phyloP scores from a whole-genome alignment of 2,797 vertebrate genomes.

The Rhabdophis nuchalis region DNA sequence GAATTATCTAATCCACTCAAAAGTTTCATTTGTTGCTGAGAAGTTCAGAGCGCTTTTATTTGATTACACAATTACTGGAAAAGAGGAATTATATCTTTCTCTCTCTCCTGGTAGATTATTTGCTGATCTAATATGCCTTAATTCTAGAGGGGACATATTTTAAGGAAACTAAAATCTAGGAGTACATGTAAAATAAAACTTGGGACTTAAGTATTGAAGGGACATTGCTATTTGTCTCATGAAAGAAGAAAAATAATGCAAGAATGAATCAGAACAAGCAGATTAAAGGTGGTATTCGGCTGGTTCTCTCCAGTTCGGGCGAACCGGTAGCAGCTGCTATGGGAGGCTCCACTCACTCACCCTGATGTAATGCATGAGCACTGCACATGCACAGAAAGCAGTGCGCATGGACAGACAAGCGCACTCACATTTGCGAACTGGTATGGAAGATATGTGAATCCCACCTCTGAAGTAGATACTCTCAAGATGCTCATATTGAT shows the following conservation, averaged over 20 bases:
- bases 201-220: neutral
- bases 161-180: neutral
- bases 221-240: neutral
- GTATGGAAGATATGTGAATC: no score
- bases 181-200: neutral
- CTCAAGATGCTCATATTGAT: neutral
- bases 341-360: no score
- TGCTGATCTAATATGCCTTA: neutral
- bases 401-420: no score
- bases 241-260: neutral
- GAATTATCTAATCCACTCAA: slow-evolving; percentile 23
- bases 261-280: neutral
- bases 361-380: no score
- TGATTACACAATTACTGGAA: slow-evolving; percentile 5
- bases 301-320: no score
- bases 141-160: neutral
- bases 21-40: slow-evolving; percentile 10
- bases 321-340: no score
- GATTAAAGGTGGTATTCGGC: no score
- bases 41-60: slow-evolving; percentile 22
- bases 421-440: no score
- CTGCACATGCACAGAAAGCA: no score
- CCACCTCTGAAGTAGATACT: neutral
- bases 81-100: neutral
- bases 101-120: neutral